Evolutionary conservation across 2,797 vertebrate genomes (phyloP), one percentile per base, ranked within the genome.

Genomic region (Scolopax bukidnonensis): DNA sequence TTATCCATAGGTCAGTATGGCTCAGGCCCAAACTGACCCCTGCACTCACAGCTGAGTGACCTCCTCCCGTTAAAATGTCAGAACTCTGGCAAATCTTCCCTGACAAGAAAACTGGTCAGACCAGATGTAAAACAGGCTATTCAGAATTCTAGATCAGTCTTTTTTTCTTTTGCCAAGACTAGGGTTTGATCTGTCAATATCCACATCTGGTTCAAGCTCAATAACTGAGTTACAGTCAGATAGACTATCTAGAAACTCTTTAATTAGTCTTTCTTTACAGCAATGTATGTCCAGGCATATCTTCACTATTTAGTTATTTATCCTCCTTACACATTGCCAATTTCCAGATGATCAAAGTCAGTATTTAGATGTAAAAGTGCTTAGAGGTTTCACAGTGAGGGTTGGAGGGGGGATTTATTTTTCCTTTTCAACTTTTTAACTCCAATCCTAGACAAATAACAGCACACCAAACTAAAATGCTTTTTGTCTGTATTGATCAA

Each of bases 351-450:
- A 81, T 40, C 30, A 57, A 77, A 68, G n/a, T 48, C 23, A n/a
- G 24, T 54, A 57, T 68, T 93, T 47, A 81, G 18, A 25, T 11
- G 33, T 53, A 48, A 92, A 89, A 81, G 57, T 56, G 38, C 11
- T 25, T 45, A 38, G 18, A 88, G 40, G 7, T 61, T 21, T 88
- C 28, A 48, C 12, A 63, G 27, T 21, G 27, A 59, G 3, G 4
- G 4, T 12, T 40, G 18, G 21, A 32, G 33, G 25, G 2, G 3
- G 3, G 0, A 3, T 10, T 71, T 43, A 4, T 9, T 56, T 32
- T 45, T 21, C 8, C 64, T 47, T 83, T 85, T 78, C 20, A 45
- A 24, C 33, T 53, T 48, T 76, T 69, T 5, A 53, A 28, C 12
- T 84, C 32, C 7, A 51, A 25, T 57, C 23, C 38, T 73, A 43